Base-by-base conservation (phyloP, 2,888 invertebrate genomes). In the Cepaea hortensis region DNA sequence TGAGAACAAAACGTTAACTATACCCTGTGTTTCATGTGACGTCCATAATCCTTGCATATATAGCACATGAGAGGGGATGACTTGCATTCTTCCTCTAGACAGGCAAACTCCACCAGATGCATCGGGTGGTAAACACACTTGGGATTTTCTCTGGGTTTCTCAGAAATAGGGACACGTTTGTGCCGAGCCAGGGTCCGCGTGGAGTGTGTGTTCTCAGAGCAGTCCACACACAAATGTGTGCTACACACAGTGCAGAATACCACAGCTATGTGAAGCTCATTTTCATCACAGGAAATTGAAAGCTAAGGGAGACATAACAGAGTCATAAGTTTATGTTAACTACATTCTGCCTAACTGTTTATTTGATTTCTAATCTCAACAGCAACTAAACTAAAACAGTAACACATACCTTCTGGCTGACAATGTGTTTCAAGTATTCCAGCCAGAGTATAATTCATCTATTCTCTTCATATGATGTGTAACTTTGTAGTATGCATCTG, bases 41-140 rank as follows among this genome's bases (percentile, higher is more conserved):
- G 92, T 3, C 96, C 96, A 90, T 96, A 96, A 90, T 96, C 96
- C 90, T 95, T 95, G 92, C 96, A 96, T 61, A 96, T 95, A 91
- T 95, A 95, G 90, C 96, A 96, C 95, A 96, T 95, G 61, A 96
- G 93, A n/a, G 95, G 95, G 50, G 94, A 93, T 72, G 93, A 94
- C 88, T 95, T 94, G 90, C 96, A 96, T 50, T 95, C 95, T 50
- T 95, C 95, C 90, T 96, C 95, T 77, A 95, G 93, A 88, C 96
- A 96, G 9, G 95, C 95, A 91, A 96, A 96, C 90, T 96, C 96
- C 3, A 96, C 95, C 15, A 95, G 93, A 89, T 96, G 95, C 84
- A 95, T 95, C 2, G 95, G 94, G 90, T 96, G 96, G 85, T 95
- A 95, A 2, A 94, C 93, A 91, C 96, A 96, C 88, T 95, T 95